Base-by-base conservation (phyloP, 2,797 vertebrate species). In the Gymnothorax javanicus region DNA sequence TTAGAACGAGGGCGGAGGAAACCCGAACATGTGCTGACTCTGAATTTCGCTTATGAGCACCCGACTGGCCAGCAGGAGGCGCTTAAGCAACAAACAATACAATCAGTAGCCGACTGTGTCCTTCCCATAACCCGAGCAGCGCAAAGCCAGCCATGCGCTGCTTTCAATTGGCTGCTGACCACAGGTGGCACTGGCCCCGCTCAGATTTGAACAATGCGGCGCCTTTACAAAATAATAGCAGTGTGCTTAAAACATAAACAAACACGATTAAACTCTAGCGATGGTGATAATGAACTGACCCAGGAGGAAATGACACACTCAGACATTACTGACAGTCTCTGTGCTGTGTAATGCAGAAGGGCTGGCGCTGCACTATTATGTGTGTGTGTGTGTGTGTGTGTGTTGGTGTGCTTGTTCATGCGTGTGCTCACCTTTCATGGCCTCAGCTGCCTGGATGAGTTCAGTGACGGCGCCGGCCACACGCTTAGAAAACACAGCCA, bases 361-460 rank as follows among this genome's bases (percentile, higher is more conserved):
- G 33, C 33, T 52, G 33, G 43, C 43, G 43, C 73, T 52, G 33
- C 13, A 1, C 69, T 33, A 11, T 9, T 4, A n/a, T 11, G 2
- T 27, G 9, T 12, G 69, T 52, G 27, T 4, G 69, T 11, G 2
- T 27, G 9, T 12, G 69, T 52, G 33, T 43, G 33, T 2, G 33
- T 2, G 2, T 43, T 11, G 3, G 69, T 3, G 2, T 27, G 9
- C 12, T 25, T 52, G 33, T 43, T 20, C 64, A 69, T 1, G 64
- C n/a, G 64, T 69, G 71, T 75, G 17, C 52, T 95, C 91, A 98
- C 99, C 98, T 96, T 99, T 99, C 98, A 99, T 99, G 89, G 97
- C 97, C 93, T 99, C 99, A 0, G 99, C 98, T 0, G 98, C 97
- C 56, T 99, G 98, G 89, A 99, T 97, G 83, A 99, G 98, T 94